These are phyloP conservation scores for Clanis bilineata DNA, from an alignment of 2,888 invertebrate genomes.

Conservation along the genomic window DNA sequence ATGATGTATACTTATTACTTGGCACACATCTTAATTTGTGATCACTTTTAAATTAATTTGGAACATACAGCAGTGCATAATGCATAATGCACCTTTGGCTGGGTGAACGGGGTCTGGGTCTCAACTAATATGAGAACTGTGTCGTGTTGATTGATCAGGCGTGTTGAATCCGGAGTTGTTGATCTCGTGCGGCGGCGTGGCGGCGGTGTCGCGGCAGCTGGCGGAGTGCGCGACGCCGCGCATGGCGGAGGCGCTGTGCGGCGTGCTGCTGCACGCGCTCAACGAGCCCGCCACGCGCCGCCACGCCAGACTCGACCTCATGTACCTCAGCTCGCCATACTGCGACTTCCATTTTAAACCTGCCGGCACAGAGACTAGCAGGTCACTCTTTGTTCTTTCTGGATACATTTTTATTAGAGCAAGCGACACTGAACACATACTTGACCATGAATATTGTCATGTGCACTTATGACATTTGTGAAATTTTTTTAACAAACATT, in stretches of 20 bases:
- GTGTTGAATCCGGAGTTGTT: conserved; percentile 91
- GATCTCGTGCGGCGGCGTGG: conserved; percentile 91
- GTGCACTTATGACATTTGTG: too few relatives aligned
- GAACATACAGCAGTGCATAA: too few relatives aligned
- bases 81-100: too few relatives aligned
- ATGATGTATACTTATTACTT: too few relatives aligned
- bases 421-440: too few relatives aligned
- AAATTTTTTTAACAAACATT: too few relatives aligned
- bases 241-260: conserved; percentile 95
- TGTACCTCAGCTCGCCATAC: conserved; percentile 93
- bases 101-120: too few relatives aligned
- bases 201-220: conserved; percentile 90
- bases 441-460: too few relatives aligned
- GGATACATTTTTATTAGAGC: not conserved
- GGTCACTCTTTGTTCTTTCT: conserved; percentile 66
- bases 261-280: conserved; percentile 91
- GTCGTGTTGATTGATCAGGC: conserved; percentile 72
- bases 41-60: too few relatives aligned
- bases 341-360: conserved; percentile 93
- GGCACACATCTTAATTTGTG: too few relatives aligned
- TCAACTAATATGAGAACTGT: too few relatives aligned
- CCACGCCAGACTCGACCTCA: conserved; percentile 89
- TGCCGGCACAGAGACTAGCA: conserved; percentile 87
- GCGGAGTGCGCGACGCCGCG: conserved; percentile 93
- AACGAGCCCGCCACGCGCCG: conserved; percentile 91